Evolutionary conservation across 2,888 invertebrate species (phyloP), one percentile per base, ranked within the genome.

Genomic region (Drosophila borborema): DNA sequence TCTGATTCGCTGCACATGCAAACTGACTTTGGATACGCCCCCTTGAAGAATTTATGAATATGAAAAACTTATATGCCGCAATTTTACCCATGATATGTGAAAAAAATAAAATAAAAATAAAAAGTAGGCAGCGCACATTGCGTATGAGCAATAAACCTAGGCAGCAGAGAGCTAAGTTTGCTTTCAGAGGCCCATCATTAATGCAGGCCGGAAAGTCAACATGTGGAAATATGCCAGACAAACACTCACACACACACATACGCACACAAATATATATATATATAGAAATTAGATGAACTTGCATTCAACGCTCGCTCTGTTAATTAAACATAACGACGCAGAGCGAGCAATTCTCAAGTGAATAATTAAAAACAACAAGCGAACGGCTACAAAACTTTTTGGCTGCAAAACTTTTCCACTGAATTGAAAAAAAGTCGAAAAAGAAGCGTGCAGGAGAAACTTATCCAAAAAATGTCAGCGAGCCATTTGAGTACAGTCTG

Each of bases 161-260:
- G 40, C 23, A 62, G 62, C 14, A 20, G 16, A 36, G 20, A 23
- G 38, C n/a, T 6, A 54, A 46, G 34, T 66, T 66, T 56, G 16
- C 72, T 74, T 74, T 58, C 18, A 20, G 23, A 7, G 54, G 46
- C 38, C 20, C 67, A 82, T 86, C 55, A 77, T 80, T 86, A 78
- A 82, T 82, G 86, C 83, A 86, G 58, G 48, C 58, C 59, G 81
- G 73, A 80, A 82, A 75, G 53, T 43, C 59, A 72, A 46, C 86
- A 80, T 75, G 67, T 82, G 83, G 53, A 80, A 59, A 48, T 40
- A 43, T 56, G 53, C 46, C 36, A 14, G 45, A 41, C 28, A 14
- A 20, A 28, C 54, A n/a, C 54, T 28, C 38, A 16, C 38, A 10
- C n/a, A 23, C 38, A 38, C 53, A 16, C 38, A 20, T 14, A 34